Conservation (phyloP, 2,113 vertebrate species). For the Nothoprocta pentlandii region DNA sequence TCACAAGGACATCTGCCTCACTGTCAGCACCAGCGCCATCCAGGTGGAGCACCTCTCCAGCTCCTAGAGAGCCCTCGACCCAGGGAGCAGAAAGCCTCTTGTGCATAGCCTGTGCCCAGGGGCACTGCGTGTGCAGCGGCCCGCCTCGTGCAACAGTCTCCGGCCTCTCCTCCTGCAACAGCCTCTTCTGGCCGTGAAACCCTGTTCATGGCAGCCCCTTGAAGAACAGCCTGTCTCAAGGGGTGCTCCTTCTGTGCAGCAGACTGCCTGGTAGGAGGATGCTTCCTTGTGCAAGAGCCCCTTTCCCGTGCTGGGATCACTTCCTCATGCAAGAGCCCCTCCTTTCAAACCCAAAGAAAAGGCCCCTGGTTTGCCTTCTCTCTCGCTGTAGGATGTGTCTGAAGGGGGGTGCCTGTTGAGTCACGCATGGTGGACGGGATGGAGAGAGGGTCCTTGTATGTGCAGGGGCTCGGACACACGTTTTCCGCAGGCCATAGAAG, state of each 20-base stretch:
- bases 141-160: conserved; percentile 71
- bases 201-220: conserved; percentile 69
- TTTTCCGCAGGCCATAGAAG: conserved; percentile 43
- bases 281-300: conserved; percentile 68
- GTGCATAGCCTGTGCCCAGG: conserved; percentile 67
- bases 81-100: conserved; percentile 72
- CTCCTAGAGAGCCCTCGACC: conserved; percentile 81
- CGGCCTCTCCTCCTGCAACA: conserved; percentile 69
- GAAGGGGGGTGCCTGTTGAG: conserved; percentile 35
- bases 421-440: conserved; percentile 58
- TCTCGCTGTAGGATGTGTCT: conserved; percentile 52
- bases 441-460: conserved; percentile 26
- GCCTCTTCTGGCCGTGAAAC: conserved; percentile 66
- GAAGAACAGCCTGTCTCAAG: conserved; percentile 62
- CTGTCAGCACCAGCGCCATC: conserved; percentile 92
- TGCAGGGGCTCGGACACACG: conserved; percentile 45
- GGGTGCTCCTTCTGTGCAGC: conserved; percentile 66
- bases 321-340: conserved; percentile 61
- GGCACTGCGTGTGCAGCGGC: conserved; percentile 59
- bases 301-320: conserved; percentile 62
- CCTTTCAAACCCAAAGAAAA: conserved; percentile 68
- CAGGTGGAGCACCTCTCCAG: conserved; percentile 87
- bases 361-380: conserved; percentile 59
- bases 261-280: conserved; percentile 63
- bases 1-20: conserved; percentile 98